These are phyloP conservation scores for Spodoptera exigua DNA, from an alignment of 2,888 invertebrate species.

Conservation along the genomic window DNA sequence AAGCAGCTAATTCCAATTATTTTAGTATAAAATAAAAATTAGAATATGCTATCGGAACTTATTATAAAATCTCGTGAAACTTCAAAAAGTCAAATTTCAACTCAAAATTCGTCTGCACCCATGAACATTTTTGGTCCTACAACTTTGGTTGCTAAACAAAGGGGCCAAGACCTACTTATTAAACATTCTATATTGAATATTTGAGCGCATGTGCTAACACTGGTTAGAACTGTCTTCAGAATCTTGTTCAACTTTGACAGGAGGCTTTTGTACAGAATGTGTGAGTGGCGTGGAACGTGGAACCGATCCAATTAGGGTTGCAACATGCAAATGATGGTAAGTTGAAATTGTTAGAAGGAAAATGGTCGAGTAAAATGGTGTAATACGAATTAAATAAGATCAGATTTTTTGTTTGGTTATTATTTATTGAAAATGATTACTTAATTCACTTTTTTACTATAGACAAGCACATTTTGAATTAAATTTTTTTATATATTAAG, in stretches of 20 bases:
- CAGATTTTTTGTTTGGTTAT: too few relatives aligned
- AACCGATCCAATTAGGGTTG: slow-evolving; percentile 34
- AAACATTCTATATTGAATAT: slow-evolving; percentile 55
- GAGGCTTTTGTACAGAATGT: slow-evolving; percentile 32
- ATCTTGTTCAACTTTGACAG: slow-evolving; percentile 45
- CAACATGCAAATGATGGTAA: slow-evolving; percentile 11
- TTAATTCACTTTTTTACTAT: too few relatives aligned
- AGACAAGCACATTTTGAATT: too few relatives aligned
- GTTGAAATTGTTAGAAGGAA: neutral
- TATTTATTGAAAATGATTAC: too few relatives aligned
- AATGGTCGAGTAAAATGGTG: neutral
- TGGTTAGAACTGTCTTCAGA: slow-evolving; percentile 40
- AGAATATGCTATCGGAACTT: neutral
- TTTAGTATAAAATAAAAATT: too few relatives aligned
- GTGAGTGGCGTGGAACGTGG: slow-evolving; percentile 33
- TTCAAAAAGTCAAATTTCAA: slow-evolving; percentile 29
- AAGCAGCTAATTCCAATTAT: too few relatives aligned
- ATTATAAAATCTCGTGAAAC: slow-evolving; percentile 17
- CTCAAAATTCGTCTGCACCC: slow-evolving; percentile 35
- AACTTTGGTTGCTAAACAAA: slow-evolving; percentile 56
- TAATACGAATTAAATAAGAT: too few relatives aligned
- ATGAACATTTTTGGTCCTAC: slow-evolving; percentile 45
- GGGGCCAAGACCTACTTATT: slow-evolving; percentile 53
- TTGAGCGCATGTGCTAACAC: slow-evolving; percentile 43
- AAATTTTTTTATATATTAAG: too few relatives aligned